These are phyloP conservation scores for Phenganax subtilis DNA, from an alignment of 92 coral and sea anemone genomes.

Conservation along the genomic window DNA sequence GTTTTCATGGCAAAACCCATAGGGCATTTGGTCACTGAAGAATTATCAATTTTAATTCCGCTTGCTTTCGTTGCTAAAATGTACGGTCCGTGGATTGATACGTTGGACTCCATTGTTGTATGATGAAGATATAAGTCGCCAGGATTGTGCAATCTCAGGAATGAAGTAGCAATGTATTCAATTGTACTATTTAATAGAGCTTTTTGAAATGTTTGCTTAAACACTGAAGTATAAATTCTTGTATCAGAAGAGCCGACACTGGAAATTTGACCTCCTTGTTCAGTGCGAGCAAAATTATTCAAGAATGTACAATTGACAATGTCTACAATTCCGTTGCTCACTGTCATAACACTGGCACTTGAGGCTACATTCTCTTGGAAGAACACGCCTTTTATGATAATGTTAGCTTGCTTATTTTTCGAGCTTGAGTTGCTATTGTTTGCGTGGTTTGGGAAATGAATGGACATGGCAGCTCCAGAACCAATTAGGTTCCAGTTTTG, in stretches of 20 bases:
- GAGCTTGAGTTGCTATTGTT: background rate
- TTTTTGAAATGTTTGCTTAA: conserved; percentile 27
- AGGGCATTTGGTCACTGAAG: conserved; percentile 41
- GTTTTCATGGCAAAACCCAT: conserved; percentile 22
- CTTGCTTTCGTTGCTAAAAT: conserved; percentile 39
- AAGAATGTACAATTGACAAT: conserved; percentile 49
- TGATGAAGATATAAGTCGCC: conserved; percentile 31
- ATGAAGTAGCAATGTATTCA: conserved; percentile 4
- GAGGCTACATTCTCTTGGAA: conserved; percentile 58
- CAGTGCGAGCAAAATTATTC: conserved; percentile 56
- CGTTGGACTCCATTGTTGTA: conserved; percentile 18
- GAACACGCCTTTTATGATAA: conserved; percentile 39
- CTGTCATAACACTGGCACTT: conserved; percentile 54
- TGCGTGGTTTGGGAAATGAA: conserved; percentile 23
- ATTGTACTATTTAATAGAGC: background rate
- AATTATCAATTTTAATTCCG: conserved; percentile 25
- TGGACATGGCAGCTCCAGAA: conserved; percentile 33
- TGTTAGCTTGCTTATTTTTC: conserved; percentile 42
- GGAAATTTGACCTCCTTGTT: conserved; percentile 26
- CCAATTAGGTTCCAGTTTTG: conserved; percentile 12
- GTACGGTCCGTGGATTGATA: background rate
- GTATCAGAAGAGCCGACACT: conserved; percentile 15
- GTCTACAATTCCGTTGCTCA: conserved; percentile 47
- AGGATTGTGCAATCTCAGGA: conserved; percentile 32
- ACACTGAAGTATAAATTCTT: conserved; percentile 14